Evolutionary conservation across 2,888 invertebrate genomes (phyloP).

Genomic region (Tipula vernalis): DNA sequence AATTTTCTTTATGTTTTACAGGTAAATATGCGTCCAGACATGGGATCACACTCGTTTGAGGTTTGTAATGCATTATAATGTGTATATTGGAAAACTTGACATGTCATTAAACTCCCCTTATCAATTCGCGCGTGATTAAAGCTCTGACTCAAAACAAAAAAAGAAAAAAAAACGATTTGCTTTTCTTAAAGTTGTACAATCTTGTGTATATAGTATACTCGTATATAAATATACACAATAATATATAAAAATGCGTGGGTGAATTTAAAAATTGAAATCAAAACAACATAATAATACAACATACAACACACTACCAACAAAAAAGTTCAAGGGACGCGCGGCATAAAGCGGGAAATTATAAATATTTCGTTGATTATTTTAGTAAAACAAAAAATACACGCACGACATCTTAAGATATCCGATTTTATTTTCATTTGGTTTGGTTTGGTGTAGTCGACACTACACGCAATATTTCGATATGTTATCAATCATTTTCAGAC

Average conservation of each 20-base stretch:
- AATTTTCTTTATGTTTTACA: not conserved
- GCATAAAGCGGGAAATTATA: not conserved
- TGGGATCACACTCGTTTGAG: not conserved
- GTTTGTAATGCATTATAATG: not conserved
- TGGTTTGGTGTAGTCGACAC: conserved; percentile 9
- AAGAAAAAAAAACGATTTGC: not conserved
- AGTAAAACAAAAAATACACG: not conserved
- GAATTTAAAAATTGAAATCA: not conserved
- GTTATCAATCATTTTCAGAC: conserved; percentile 17
- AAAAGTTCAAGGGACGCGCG: conserved; percentile 5
- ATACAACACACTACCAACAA: not conserved
- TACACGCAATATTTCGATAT: conserved; percentile 18
- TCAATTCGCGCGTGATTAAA: not conserved
- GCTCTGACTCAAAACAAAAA: not conserved
- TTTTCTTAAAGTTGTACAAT: not conserved
- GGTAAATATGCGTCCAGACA: not conserved
- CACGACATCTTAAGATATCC: conserved; percentile 10
- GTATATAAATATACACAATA: not conserved
- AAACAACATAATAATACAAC: not conserved
- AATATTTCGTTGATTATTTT: conserved; percentile 5
- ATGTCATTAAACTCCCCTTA: not conserved
- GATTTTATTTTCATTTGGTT: not conserved
- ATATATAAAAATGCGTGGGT: not conserved
- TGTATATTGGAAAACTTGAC: not conserved
- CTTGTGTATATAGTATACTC: not conserved